Evolutionary conservation across 1,140 invertebrate species (phyloP).

Genomic region (Conus ventricosus): DNA sequence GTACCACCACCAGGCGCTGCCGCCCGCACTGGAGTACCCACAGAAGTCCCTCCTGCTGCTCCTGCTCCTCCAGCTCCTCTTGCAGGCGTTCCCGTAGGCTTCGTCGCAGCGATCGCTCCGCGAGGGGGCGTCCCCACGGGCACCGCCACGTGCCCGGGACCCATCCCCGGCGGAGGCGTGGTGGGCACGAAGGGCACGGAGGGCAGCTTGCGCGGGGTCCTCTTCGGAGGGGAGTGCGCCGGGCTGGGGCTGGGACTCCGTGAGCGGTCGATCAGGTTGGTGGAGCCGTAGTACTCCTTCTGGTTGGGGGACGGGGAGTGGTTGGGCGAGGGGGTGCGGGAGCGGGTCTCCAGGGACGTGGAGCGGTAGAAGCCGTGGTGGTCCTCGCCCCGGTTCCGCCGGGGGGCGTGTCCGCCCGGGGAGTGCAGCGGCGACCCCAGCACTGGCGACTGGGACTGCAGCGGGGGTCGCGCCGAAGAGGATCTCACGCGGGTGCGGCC

Average conservation of each 20-base stretch:
- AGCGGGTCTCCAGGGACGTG: slow-evolving; percentile 77
- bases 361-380: slow-evolving; percentile 63
- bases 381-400: slow-evolving; percentile 30
- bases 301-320: slow-evolving; percentile 77
- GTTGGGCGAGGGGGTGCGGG: slow-evolving; percentile 88
- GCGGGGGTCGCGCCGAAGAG: slow-evolving; percentile 53
- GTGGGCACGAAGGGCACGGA: slow-evolving; percentile 47
- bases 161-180: slow-evolving; percentile 24
- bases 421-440: slow-evolving; percentile 65
- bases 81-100: not conserved
- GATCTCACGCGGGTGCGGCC: slow-evolving; percentile 46
- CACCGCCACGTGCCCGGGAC: slow-evolving; percentile 19
- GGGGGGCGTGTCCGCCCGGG: slow-evolving; percentile 45
- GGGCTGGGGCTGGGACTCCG: slow-evolving; percentile 70
- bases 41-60: not conserved
- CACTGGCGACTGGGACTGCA: slow-evolving; percentile 62
- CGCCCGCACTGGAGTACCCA: not conserved
- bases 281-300: slow-evolving; percentile 76
- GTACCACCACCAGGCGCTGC: not conserved
- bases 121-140: not conserved
- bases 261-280: slow-evolving; percentile 75
- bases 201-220: slow-evolving; percentile 74
- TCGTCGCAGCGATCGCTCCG: not conserved
- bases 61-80: not conserved
- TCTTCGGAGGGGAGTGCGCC: slow-evolving; percentile 88